phyloP scores from a whole-genome alignment of 2,888 invertebrate species.

The Synanthedon tipuliformis region DNA sequence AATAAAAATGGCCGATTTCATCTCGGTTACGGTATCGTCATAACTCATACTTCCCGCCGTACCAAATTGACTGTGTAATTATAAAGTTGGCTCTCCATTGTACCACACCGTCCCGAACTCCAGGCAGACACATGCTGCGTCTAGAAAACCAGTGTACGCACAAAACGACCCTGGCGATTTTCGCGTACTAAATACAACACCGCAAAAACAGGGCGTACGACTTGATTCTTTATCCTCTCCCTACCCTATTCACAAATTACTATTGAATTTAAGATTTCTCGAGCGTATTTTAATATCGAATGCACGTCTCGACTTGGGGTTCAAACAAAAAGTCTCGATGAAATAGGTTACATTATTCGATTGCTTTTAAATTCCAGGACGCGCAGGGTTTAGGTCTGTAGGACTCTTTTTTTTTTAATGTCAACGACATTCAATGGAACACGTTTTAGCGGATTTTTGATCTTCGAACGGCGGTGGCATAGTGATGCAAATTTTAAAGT shows the following conservation, averaged over 20 bases:
- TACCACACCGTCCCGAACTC: conserved; percentile 8
- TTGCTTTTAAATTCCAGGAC: conserved; percentile 27
- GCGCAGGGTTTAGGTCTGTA: conserved; percentile 50
- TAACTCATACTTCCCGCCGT: conserved; percentile 60
- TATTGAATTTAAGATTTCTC: conserved; percentile 65
- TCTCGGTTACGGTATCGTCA: conserved; percentile 52
- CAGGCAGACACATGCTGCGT: conserved; percentile 53
- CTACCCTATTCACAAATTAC: conserved; percentile 58
- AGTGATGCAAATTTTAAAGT: not conserved
- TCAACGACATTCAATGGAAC: conserved; percentile 45
- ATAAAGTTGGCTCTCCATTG: conserved; percentile 48
- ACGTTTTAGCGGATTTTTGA: conserved; percentile 44
- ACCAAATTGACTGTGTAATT: conserved; percentile 69
- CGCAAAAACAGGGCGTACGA: conserved; percentile 61
- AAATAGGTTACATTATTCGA: conserved; percentile 19
- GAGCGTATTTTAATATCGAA: conserved; percentile 57
- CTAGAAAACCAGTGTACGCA: conserved; percentile 57
- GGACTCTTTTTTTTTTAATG: conserved; percentile 22
- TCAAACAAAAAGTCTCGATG: conserved; percentile 28
- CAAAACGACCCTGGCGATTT: conserved; percentile 54
- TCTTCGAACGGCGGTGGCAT: conserved; percentile 8
- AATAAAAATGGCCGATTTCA: conserved; percentile 53
- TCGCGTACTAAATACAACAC: conserved; percentile 64
- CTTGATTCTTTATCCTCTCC: conserved; percentile 49
- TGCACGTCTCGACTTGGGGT: conserved; percentile 51